These are phyloP conservation scores for Zoanthus gigantus DNA, from an alignment of 92 coral and sea anemone species.

Conservation along the genomic window DNA sequence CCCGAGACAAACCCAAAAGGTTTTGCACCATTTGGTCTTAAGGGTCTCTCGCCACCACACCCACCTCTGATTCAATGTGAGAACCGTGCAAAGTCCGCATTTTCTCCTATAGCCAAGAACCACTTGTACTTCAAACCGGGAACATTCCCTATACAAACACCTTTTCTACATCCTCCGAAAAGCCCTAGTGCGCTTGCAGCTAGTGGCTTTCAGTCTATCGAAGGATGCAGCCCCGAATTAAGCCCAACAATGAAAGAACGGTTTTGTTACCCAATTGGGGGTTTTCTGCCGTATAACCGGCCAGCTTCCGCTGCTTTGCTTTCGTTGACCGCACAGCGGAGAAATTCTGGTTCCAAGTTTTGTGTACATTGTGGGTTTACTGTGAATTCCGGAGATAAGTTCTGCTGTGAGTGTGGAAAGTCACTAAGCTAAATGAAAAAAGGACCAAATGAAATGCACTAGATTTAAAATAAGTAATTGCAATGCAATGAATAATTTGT, in stretches of 20 bases:
- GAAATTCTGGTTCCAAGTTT: constrained; percentile 47
- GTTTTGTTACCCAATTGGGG: constrained; percentile 72
- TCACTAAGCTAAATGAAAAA: constrained; percentile 49
- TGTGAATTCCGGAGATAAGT: constrained; percentile 80
- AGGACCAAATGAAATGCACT: not conserved
- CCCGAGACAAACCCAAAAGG: constrained; percentile 71
- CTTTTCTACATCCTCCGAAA: constrained; percentile 56
- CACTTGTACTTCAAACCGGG: constrained; percentile 69
- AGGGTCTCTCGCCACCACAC: constrained; percentile 51
- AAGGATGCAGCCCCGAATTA: constrained; percentile 51
- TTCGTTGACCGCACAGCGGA: constrained; percentile 61
- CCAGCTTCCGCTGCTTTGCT: constrained; percentile 67
- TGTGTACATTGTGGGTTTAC: constrained; percentile 82
- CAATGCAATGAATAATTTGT: not conserved
- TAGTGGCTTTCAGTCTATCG: constrained; percentile 84
- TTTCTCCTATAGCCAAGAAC: constrained; percentile 86
- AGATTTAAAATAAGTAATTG: not conserved
- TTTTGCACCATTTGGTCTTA: constrained; percentile 52
- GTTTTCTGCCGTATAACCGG: constrained; percentile 70
- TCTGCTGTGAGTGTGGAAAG: constrained; percentile 98
- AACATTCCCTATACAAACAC: constrained; percentile 56
- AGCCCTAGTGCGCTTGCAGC: constrained; percentile 56
- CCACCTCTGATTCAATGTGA: constrained; percentile 54
- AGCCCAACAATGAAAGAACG: constrained; percentile 72
- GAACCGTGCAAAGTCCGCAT: constrained; percentile 81